Conservation (phyloP, 2,888 invertebrate species). For the Ommatoiulus sabulosus region DNA sequence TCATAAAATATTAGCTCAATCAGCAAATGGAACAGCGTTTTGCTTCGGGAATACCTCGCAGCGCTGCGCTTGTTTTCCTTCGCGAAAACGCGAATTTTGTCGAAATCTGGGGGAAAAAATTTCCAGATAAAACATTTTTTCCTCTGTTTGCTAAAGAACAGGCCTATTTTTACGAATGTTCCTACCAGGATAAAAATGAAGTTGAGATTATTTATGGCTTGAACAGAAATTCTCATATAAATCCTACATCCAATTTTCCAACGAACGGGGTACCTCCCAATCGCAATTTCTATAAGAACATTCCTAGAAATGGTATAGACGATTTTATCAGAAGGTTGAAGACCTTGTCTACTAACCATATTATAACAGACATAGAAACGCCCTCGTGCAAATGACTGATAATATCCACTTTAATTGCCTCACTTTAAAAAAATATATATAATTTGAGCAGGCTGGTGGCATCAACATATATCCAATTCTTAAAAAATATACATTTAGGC, state of each 20-base stretch:
- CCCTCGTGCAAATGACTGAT: background rate
- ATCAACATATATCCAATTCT: background rate
- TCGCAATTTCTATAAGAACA: background rate
- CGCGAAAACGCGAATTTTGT: background rate
- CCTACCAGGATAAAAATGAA: background rate
- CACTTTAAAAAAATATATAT: background rate
- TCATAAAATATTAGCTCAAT: slow-evolving; percentile 37
- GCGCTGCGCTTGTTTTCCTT: background rate
- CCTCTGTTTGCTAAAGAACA: background rate
- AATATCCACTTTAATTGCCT: background rate
- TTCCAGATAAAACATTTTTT: background rate
- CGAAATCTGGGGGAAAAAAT: background rate
- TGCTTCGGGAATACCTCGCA: background rate
- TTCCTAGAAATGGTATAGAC: background rate
- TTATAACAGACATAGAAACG: background rate
- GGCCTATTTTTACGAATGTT: background rate
- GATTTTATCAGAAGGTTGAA: background rate
- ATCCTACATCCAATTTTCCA: background rate
- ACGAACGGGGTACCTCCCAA: background rate
- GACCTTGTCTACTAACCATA: background rate
- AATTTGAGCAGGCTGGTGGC: background rate
- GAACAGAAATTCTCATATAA: background rate
- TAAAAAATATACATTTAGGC: too few relatives aligned
- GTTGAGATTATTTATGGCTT: background rate
- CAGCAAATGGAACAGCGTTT: slow-evolving; percentile 16